A percentile compares a stretch with the other conserved stretches of the same genome.
Conservation (phyloP, 2,888 invertebrate genomes). For the Antheraea yamamai region DNA sequence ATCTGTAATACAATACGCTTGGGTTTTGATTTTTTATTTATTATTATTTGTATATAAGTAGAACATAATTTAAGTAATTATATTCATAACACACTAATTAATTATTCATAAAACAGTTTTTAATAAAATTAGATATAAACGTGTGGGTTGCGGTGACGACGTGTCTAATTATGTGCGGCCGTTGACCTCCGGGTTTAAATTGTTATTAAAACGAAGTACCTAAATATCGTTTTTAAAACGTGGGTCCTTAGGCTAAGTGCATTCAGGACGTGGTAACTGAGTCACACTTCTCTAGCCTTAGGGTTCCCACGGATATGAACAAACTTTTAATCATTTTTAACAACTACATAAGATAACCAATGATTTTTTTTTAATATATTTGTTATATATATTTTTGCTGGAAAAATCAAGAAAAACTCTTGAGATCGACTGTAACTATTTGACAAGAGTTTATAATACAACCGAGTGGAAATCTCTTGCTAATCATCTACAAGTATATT, state of each 20-base stretch:
- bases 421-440: no score
- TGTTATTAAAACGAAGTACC: slow-evolving; percentile 10
- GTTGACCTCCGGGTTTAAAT: neutral
- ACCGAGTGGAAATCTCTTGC: no score
- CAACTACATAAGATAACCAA: no score
- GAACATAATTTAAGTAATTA: neutral
- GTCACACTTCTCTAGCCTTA: slow-evolving; percentile 55
- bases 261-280: slow-evolving; percentile 77
- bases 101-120: slow-evolving; percentile 1
- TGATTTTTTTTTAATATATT: no score
- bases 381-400: no score
- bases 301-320: slow-evolving; percentile 46
- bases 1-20: neutral
- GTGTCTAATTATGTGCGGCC: slow-evolving; percentile 7
- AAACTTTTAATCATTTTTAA: no score
- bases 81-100: slow-evolving; percentile 1
- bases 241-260: slow-evolving; percentile 29
- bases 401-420: no score
- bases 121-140: neutral
- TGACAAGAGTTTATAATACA: no score
- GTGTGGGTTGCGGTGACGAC: slow-evolving; percentile 6
- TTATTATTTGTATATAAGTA: neutral
- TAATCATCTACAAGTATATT: no score
- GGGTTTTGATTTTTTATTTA: neutral
- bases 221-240: slow-evolving; percentile 9